These are phyloP conservation scores for Acrocephalus arundinaceus DNA, from an alignment of 2,113 vertebrate species.

Conservation along the genomic window DNA sequence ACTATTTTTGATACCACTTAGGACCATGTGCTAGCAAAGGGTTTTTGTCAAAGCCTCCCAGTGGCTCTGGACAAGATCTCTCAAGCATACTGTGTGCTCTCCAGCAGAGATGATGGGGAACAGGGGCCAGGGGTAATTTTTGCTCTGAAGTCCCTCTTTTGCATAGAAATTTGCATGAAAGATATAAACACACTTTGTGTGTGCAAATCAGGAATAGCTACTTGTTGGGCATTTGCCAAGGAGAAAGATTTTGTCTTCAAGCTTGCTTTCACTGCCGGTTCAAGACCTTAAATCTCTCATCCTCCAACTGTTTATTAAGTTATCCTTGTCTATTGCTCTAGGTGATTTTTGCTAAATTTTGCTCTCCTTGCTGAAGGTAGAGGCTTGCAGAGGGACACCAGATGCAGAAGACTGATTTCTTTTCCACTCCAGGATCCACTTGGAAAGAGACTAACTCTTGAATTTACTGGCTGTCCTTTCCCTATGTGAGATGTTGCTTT, in stretches of 20 bases:
- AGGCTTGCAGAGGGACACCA: background rate
- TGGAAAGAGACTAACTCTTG: background rate
- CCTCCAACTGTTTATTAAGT: background rate
- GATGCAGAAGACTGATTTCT: background rate
- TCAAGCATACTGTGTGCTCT: background rate
- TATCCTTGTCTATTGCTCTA: background rate
- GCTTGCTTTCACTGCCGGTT: background rate
- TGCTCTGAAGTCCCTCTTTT: conserved; percentile 11
- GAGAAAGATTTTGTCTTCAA: conserved; percentile 2
- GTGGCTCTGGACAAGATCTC: conserved; percentile 27
- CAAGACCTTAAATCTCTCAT: background rate
- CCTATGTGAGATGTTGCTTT: background rate
- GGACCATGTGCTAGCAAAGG: conserved; percentile 23
- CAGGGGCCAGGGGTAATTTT: background rate
- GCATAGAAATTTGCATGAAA: conserved; percentile 39
- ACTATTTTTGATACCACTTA: conserved; percentile 62
- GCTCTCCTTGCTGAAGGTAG: background rate
- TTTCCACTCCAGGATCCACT: background rate
- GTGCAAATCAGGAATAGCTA: conserved; percentile 19
- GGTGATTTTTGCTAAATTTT: background rate
- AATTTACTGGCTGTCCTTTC: background rate
- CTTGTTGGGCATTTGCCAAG: background rate
- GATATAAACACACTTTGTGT: background rate
- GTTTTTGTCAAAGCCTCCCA: conserved; percentile 2
- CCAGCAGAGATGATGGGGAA: background rate